A percentile compares a stretch with the other conserved stretches of the same genome.
Evolutionary conservation across 2,113 vertebrate species (phyloP).

Genomic region (Hyperopisus bebe): DNA sequence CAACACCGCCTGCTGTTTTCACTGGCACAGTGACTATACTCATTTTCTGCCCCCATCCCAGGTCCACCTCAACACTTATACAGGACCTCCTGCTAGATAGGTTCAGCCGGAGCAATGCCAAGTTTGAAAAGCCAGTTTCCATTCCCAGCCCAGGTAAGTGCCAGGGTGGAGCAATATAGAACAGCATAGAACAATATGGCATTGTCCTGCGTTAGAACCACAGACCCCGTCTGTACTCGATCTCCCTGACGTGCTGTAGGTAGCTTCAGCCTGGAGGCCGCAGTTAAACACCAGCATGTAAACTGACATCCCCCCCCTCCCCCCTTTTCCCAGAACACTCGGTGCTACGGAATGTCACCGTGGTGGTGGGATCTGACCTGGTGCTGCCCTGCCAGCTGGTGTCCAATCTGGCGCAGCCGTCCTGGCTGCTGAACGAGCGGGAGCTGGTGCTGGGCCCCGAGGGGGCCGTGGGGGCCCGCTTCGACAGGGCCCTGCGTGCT

Average conservation of each 20-base stretch:
- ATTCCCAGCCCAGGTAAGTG: slow-evolving; percentile 66
- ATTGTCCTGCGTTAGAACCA: neutral
- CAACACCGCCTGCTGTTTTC: neutral
- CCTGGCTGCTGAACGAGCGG: slow-evolving; percentile 76
- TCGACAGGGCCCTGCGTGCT: slow-evolving; percentile 68
- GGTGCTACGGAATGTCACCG: slow-evolving; percentile 73
- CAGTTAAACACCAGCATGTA: neutral
- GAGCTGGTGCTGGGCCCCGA: slow-evolving; percentile 59
- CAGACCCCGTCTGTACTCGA: neutral
- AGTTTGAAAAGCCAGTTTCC: slow-evolving; percentile 63
- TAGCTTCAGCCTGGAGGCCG: neutral
- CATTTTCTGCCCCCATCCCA: slow-evolving; percentile 35
- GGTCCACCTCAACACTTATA: slow-evolving; percentile 62
- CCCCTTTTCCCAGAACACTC: slow-evolving; percentile 56
- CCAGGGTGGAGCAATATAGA: slow-evolving; percentile 28
- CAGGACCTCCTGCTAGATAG: slow-evolving; percentile 67
- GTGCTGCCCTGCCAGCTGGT: slow-evolving; percentile 84
- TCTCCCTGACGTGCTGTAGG: neutral
- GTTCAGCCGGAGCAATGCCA: slow-evolving; percentile 61
- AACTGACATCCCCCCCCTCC: neutral
- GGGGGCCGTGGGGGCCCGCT: slow-evolving; percentile 53
- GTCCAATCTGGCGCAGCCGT: slow-evolving; percentile 82
- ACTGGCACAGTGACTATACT: slow-evolving; percentile 21
- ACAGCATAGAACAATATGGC: slow-evolving; percentile 17
- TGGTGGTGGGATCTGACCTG: slow-evolving; percentile 81